Evolutionary conservation across 2,113 vertebrate genomes (phyloP), one percentile per base, ranked within the genome.

Genomic region (Rostratula benghalensis): DNA sequence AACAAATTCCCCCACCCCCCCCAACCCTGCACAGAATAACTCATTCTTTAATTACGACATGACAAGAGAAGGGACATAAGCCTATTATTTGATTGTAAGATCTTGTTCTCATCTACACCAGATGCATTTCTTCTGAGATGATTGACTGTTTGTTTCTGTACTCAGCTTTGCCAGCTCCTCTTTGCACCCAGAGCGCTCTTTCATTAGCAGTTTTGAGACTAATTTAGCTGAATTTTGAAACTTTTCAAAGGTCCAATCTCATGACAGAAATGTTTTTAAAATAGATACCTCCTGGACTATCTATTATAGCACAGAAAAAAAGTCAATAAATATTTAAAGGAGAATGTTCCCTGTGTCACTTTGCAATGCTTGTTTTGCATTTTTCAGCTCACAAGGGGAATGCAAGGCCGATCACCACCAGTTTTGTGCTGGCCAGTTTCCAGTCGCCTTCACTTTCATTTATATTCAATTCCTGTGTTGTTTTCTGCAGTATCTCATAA

Each of bases 401-500:
- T 11, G 50, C 37, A 48, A 48, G 65, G 45, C 63, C 88, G 79
- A 63, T 83, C 85, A 75, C 21, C 69, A 75, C 41, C 74, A 61
- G 39, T 85, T 91, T 87, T 54, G 22, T 43, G 24, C 23, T 79
- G 87, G 91, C 15, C 2, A 2, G 59, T 74, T 91, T 91, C 82
- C 84, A 93, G 50, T 46, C 2, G 6, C 75, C 59, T 93, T 91
- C 78, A 85, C 37, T 83, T 94, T 46, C 10, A 24, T 70, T 94
- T 91, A 80, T 56, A 65, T 69, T 91, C 70, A 37, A 8, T 90
- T 90, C 85, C 70, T n/a, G 77, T 3, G 0, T 43, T 79, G 19
- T 83, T 91, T 91, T 76, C 63, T 64, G 27, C 11, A 35, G 53
- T 68, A 89, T 87, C 81, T 83, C 4, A 0, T 21, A 65, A 70